phyloP scores from a whole-genome alignment of 2,113 vertebrate species.

The Notiomystis cincta region DNA sequence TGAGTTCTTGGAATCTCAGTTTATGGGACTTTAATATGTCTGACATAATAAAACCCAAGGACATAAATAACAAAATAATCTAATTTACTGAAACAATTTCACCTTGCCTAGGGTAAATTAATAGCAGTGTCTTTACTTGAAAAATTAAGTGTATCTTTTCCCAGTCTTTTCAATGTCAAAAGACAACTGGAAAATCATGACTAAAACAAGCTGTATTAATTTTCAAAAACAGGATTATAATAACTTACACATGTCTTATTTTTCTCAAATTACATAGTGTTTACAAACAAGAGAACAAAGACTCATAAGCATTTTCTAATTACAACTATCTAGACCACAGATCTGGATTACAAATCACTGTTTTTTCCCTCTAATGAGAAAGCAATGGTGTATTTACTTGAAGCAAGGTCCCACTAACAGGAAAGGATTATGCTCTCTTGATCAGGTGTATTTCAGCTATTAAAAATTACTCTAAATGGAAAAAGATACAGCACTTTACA shows the following conservation, averaged over 20 bases:
- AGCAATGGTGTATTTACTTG: background rate
- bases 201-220: background rate
- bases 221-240: background rate
- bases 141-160: background rate
- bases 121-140: background rate
- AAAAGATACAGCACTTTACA: background rate
- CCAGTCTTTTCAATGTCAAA: background rate
- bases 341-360: background rate
- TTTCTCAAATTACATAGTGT: background rate
- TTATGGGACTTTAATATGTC: conserved; percentile 8
- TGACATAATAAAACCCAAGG: background rate
- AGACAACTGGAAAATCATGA: background rate
- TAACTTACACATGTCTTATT: background rate
- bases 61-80: background rate
- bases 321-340: background rate
- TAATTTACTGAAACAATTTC: conserved; percentile 17
- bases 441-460: background rate
- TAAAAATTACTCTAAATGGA: background rate
- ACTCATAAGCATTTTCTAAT: background rate
- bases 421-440: background rate
- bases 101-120: background rate
- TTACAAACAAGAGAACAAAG: background rate
- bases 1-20: conserved; percentile 17
- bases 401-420: background rate
- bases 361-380: background rate